Evolutionary conservation across 2,113 vertebrate species (phyloP).

Genomic region (Aptenodytes patagonicus): DNA sequence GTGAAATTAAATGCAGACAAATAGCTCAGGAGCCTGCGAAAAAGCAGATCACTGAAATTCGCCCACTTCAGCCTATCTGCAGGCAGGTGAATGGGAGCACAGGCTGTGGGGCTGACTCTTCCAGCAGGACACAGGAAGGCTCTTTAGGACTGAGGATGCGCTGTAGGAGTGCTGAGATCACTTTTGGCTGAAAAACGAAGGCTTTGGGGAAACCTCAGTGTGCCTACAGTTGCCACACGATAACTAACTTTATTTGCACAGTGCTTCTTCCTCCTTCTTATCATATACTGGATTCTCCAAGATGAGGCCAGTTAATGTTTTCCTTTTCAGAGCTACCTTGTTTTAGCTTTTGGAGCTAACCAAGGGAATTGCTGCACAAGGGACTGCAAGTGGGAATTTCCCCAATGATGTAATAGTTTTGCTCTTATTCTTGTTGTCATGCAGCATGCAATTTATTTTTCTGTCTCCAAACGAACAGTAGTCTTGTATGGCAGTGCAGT

Average conservation of each 20-base stretch:
- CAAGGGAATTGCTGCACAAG: not conserved
- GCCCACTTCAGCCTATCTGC: not conserved
- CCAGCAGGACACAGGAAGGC: not conserved
- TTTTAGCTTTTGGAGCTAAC: not conserved
- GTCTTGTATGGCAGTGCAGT: not conserved
- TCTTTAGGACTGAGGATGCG: not conserved
- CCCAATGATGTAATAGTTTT: not conserved
- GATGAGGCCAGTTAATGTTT: not conserved
- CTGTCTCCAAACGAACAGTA: not conserved
- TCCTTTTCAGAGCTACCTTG: not conserved
- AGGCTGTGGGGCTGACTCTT: not conserved
- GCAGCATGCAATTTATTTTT: not conserved
- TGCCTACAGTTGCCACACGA: not conserved
- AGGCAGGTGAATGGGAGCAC: not conserved
- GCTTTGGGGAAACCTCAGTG: not conserved
- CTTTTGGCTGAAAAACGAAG: not conserved
- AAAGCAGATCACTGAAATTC: not conserved
- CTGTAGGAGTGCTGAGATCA: not conserved
- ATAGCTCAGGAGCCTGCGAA: not conserved
- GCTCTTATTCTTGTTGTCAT: not conserved
- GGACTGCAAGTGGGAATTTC: not conserved
- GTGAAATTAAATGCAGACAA: not conserved
- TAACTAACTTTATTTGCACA: not conserved
- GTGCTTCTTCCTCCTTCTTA: not conserved
- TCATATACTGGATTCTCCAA: not conserved